phyloP scores from a whole-genome alignment of 2,797 vertebrate species.

The Gambusia yucatana region DNA sequence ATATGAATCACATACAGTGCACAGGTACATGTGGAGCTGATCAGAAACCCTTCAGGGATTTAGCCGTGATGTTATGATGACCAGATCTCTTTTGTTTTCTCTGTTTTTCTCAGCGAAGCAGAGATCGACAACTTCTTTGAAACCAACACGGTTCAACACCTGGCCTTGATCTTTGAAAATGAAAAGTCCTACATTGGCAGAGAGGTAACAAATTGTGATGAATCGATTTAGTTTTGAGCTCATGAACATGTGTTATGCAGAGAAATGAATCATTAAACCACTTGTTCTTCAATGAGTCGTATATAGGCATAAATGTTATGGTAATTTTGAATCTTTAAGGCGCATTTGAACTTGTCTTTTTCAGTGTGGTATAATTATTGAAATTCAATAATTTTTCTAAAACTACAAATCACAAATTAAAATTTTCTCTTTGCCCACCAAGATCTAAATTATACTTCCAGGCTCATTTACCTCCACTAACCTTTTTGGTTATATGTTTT shows the following conservation, averaged over 20 bases:
- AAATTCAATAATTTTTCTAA: background rate
- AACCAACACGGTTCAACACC: slow-evolving; percentile 79
- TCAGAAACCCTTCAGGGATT: background rate
- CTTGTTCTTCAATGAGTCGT: background rate
- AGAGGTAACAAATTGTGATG: slow-evolving; percentile 82
- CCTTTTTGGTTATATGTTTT: background rate
- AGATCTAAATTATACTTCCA: background rate
- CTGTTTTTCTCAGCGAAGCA: slow-evolving; percentile 72
- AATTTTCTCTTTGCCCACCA: background rate
- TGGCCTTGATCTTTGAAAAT: slow-evolving; percentile 91
- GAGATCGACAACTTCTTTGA: slow-evolving; percentile 88
- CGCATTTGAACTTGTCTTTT: background rate
- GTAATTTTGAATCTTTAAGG: background rate
- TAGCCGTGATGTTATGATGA: background rate
- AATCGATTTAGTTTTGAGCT: background rate
- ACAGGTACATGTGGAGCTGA: background rate
- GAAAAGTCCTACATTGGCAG: slow-evolving; percentile 85
- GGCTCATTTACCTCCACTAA: background rate
- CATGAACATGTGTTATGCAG: background rate
- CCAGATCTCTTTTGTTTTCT: background rate
- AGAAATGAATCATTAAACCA: background rate
- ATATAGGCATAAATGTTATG: background rate
- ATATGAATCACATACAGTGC: background rate
- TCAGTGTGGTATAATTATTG: background rate
- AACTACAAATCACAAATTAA: background rate